Evolutionary conservation across 2,888 invertebrate genomes (phyloP).

Genomic region (Pomacea canaliculata): DNA sequence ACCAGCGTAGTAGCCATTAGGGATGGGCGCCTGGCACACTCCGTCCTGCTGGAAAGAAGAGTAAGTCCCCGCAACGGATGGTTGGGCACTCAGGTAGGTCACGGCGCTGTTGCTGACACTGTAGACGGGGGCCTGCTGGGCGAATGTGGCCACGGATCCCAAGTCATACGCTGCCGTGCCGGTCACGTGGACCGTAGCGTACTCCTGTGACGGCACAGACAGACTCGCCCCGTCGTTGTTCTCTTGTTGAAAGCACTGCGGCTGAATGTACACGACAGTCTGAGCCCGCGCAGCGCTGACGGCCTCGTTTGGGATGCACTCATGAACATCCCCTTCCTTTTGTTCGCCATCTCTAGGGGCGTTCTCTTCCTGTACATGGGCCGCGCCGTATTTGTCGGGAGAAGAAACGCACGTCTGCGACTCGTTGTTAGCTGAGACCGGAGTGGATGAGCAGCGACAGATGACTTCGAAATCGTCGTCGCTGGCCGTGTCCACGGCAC

Average conservation of each 20-base stretch:
- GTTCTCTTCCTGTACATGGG: slow-evolving; percentile 23
- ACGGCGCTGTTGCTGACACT: slow-evolving; percentile 17
- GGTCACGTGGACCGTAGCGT: neutral
- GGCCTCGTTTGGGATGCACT: neutral
- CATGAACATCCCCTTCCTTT: neutral
- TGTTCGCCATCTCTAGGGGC: slow-evolving; percentile 16
- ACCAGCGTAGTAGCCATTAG: slow-evolving; percentile 27
- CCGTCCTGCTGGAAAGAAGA: slow-evolving; percentile 20
- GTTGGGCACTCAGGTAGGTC: slow-evolving; percentile 15
- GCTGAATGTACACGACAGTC: slow-evolving; percentile 22
- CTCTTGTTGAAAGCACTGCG: slow-evolving; percentile 13
- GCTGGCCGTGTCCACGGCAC: slow-evolving; percentile 24
- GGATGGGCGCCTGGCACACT: slow-evolving; percentile 23
- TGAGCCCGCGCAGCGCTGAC: neutral
- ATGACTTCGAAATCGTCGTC: slow-evolving; percentile 41
- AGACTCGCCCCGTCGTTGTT: neutral
- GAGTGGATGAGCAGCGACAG: slow-evolving; percentile 37
- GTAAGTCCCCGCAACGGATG: slow-evolving; percentile 9
- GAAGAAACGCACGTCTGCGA: slow-evolving; percentile 8
- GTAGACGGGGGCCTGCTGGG: slow-evolving; percentile 20
- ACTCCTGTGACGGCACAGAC: slow-evolving; percentile 1
- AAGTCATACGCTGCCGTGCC: neutral
- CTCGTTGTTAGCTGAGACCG: slow-evolving; percentile 14
- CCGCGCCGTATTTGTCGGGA: slow-evolving; percentile 16
- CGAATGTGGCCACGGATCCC: slow-evolving; percentile 1